Percentiles rank a stretch among this genome's conserved stretches.
phyloP scores from a whole-genome alignment of 2,113 vertebrate genomes.

The Abramis brama region DNA sequence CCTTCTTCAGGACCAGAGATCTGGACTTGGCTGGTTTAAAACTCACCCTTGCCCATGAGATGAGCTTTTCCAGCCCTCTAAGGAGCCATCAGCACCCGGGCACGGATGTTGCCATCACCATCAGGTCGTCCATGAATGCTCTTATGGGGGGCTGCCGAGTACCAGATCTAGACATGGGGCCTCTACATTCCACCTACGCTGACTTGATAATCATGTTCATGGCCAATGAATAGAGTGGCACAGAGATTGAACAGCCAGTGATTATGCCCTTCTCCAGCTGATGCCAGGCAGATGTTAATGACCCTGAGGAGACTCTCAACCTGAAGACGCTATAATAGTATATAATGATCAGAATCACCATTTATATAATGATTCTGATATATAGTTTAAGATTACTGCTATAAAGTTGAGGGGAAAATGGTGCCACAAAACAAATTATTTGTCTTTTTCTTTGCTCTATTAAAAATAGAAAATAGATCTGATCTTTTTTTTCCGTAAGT shows the following conservation, averaged over 20 bases:
- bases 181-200: neutral
- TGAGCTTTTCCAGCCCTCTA: no score
- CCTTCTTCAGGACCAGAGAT: no score
- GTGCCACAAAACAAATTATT: neutral
- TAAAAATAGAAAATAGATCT: neutral
- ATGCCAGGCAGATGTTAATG: neutral
- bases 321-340: conserved; percentile 35
- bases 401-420: neutral
- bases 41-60: no score
- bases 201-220: conserved; percentile 29
- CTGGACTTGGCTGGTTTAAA: no score
- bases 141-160: conserved; percentile 11
- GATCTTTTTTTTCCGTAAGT: neutral
- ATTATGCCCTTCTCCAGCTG: conserved; percentile 26
- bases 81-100: no score
- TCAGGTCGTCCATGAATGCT: conserved; percentile 17
- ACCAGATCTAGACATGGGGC: neutral
- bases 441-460: neutral
- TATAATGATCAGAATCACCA: no score
- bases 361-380: no score
- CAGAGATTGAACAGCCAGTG: conserved; percentile 28
- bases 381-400: neutral
- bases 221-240: neutral
- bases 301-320: neutral
- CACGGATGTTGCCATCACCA: neutral